Evolutionary conservation across 2,113 vertebrate genomes (phyloP).

Genomic region (Bos indicus): DNA sequence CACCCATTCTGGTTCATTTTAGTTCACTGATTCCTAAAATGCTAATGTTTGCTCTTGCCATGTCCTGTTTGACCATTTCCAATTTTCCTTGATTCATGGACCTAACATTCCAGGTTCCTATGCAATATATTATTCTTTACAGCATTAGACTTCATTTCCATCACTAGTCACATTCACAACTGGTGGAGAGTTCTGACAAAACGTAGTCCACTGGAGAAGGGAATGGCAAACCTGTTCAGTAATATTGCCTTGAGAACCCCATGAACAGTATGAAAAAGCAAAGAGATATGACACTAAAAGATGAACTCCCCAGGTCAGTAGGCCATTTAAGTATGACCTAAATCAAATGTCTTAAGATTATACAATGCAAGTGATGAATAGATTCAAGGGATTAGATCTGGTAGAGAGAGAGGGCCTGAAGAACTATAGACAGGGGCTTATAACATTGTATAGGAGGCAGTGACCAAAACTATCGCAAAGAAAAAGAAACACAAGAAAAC

Average conservation of each 20-base stretch:
- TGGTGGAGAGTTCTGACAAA: neutral
- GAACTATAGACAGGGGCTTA: neutral
- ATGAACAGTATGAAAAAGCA: neutral
- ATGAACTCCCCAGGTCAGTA: neutral
- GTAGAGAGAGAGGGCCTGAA: neutral
- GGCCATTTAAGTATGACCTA: neutral
- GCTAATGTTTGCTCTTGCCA: neutral
- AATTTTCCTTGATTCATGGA: neutral
- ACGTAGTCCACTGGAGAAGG: neutral
- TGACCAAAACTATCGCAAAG: neutral
- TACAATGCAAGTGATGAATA: neutral
- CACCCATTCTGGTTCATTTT: neutral
- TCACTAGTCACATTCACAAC: neutral
- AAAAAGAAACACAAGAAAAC: neutral
- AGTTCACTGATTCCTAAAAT: neutral
- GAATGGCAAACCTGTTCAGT: neutral
- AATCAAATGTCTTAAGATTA: neutral
- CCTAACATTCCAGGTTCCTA: neutral
- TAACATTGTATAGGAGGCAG: neutral
- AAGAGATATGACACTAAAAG: neutral
- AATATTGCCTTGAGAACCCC: neutral
- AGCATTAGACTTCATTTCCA: neutral
- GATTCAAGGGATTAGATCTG: neutral
- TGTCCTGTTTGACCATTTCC: neutral
- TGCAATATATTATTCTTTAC: neutral